Base-by-base conservation (phyloP, 2,888 invertebrate species). In the Dasypolia templi region DNA sequence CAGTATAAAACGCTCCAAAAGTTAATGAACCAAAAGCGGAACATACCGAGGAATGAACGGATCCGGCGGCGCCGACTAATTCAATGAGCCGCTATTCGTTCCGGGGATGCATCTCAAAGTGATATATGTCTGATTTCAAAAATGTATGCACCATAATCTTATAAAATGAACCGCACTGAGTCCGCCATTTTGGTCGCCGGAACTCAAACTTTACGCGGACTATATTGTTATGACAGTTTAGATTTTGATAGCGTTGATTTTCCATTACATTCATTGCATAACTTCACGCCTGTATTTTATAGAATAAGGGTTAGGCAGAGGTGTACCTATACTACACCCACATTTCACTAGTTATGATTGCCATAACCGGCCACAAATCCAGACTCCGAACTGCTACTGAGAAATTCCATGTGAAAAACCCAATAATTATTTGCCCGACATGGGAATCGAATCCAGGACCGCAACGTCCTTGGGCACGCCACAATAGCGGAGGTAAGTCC, bases 41-140 rank as follows among this genome's bases (percentile, higher is more conserved):
- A 63, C 63, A 69, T 39, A 59, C 70, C 64, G 32, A 42, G 53
- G 69, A 62, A 68, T 66, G 66, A 32, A n/a, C 63, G 73, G 66
- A 80, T 81, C 82, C 83, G 68, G 67, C 79, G 74, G 84, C 79
- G 83, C 71, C 82, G 75, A 77, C 81, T 90, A 91, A 91, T 89
- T 86, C 88, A 86, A 90, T 90, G 82, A 90, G 83, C 85, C 84
- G 72, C 79, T 79, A 82, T 86, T 86, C 84, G 79, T 79, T 83
- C 76, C 74, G 61, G 69, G 67, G 73, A 77, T 79, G 86, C 83
- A 81, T 74, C 84, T 86, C 83, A 83, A 85, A 87, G 85, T 87
- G 88, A 88, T 89, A 89, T 81, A 89, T 82, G 87, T 88, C 88
- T 91, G 89, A 90, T 91, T 90, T 90, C 88, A 90, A 88, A 89